These are phyloP conservation scores for Agonopterix alstromeriana DNA, from an alignment of 2,888 invertebrate species.

Conservation along the genomic window DNA sequence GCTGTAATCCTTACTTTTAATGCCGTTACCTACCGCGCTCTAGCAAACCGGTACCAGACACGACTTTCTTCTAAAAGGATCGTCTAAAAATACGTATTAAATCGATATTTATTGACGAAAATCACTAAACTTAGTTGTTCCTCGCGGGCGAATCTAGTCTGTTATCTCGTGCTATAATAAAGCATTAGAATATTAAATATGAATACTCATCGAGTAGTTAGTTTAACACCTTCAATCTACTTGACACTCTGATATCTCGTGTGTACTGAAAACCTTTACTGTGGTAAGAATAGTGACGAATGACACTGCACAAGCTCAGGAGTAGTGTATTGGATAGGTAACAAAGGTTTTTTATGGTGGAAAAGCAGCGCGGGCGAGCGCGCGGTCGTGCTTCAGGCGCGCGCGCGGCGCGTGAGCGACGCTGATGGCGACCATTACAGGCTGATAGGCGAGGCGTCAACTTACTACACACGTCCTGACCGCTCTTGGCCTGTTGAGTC, in stretches of 20 bases:
- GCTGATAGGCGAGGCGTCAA: constrained; percentile 3
- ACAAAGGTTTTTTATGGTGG: constrained; percentile 4
- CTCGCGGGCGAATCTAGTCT: too few relatives aligned
- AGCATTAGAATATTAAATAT: too few relatives aligned
- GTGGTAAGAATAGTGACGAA: too few relatives aligned
- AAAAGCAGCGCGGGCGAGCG: background rate
- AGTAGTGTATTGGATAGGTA: background rate
- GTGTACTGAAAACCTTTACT: too few relatives aligned
- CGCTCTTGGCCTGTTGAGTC: too few relatives aligned
- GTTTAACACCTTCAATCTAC: too few relatives aligned
- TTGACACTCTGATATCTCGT: too few relatives aligned
- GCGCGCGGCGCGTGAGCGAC: constrained; percentile 19
- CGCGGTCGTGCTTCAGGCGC: background rate
- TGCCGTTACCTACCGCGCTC: constrained; percentile 8
- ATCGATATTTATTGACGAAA: background rate
- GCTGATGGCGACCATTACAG: constrained; percentile 22
- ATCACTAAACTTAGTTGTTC: too few relatives aligned
- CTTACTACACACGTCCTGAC: background rate
- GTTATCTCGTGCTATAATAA: too few relatives aligned
- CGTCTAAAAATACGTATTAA: constrained; percentile 3
- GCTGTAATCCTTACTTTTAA: constrained; percentile 6
- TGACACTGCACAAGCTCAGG: too few relatives aligned
- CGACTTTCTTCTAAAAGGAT: constrained; percentile 1
- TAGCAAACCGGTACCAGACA: constrained; percentile 2
- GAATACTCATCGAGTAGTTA: too few relatives aligned